phyloP scores from a whole-genome alignment of 2,797 vertebrate genomes.

The Alosa sapidissima region DNA sequence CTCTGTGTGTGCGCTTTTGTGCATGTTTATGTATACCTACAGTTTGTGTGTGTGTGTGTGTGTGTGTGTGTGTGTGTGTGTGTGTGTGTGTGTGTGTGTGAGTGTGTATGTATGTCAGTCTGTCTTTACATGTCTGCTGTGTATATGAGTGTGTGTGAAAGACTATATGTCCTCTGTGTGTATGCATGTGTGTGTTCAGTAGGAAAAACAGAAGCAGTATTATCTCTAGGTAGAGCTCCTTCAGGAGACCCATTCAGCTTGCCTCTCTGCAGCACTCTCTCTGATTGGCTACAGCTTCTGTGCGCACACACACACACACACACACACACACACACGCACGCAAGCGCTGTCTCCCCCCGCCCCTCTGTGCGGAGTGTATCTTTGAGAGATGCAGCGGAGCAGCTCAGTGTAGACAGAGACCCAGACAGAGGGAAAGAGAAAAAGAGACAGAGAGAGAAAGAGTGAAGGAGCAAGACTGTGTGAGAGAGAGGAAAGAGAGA shows the following conservation, averaged over 20 bases:
- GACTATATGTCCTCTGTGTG: neutral
- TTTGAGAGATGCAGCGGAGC: conserved; percentile 30
- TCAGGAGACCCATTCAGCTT: conserved; percentile 35
- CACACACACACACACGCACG: too few species aligned
- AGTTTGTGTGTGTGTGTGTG: neutral
- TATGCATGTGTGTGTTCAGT: neutral
- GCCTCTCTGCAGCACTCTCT: conserved; percentile 25
- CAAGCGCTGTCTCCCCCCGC: conserved; percentile 26
- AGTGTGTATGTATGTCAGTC: neutral
- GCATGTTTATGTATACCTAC: neutral
- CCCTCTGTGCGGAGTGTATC: conserved; percentile 27
- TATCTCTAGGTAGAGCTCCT: conserved; percentile 52
- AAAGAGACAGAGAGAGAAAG: conserved; percentile 1
- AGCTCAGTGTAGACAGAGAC: conserved; percentile 11
- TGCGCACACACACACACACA: conserved; percentile 8
- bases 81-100: neutral
- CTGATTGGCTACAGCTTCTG: conserved; percentile 45
- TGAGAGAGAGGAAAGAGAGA: neutral
- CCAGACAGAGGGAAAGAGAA: conserved; percentile 26
- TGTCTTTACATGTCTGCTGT: neutral
- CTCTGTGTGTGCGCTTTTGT: neutral
- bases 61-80: neutral
- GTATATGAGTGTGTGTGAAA: neutral
- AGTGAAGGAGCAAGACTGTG: conserved; percentile 21
- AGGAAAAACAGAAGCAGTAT: neutral